Conservation (phyloP, 2,888 invertebrate genomes). For the Stegana nigrithorax region DNA sequence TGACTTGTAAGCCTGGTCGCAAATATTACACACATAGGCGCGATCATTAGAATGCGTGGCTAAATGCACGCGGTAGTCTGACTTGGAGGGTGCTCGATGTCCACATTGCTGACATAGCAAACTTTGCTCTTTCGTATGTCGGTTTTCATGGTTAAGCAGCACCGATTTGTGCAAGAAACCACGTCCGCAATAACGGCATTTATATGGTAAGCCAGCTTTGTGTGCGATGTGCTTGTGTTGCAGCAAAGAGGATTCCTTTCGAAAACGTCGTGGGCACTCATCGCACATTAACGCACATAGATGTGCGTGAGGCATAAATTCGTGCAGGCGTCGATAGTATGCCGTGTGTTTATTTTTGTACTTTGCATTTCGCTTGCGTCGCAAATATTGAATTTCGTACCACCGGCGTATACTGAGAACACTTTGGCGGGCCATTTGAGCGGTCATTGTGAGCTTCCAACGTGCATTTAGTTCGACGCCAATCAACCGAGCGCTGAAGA, state of each 20-base stretch:
- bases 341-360: slow-evolving; percentile 20
- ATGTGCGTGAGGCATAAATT: slow-evolving; percentile 32
- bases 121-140: slow-evolving; percentile 24
- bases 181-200: slow-evolving; percentile 28
- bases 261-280: slow-evolving; percentile 30
- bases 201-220: slow-evolving; percentile 27
- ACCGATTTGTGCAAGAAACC: slow-evolving; percentile 27
- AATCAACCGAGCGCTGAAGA: background rate
- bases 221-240: slow-evolving; percentile 33
- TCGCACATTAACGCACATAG: slow-evolving; percentile 28
- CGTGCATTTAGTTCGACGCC: too few relatives aligned
- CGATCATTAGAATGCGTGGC: slow-evolving; percentile 30
- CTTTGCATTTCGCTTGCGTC: background rate
- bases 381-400: slow-evolving; percentile 34
- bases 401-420: slow-evolving; percentile 26
- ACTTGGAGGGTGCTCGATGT: slow-evolving; percentile 36
- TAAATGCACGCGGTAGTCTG: slow-evolving; percentile 33
- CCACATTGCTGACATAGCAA: slow-evolving; percentile 34
- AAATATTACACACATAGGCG: slow-evolving; percentile 37
- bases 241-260: slow-evolving; percentile 27
- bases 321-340: slow-evolving; percentile 28
- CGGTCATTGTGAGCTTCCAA: slow-evolving; percentile 11
- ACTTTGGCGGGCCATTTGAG: slow-evolving; percentile 26
- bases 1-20: slow-evolving; percentile 34
- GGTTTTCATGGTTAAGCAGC: slow-evolving; percentile 28